These are phyloP conservation scores for Seladonia tumulorum DNA, from an alignment of 2,888 invertebrate species.

Conservation along the genomic window DNA sequence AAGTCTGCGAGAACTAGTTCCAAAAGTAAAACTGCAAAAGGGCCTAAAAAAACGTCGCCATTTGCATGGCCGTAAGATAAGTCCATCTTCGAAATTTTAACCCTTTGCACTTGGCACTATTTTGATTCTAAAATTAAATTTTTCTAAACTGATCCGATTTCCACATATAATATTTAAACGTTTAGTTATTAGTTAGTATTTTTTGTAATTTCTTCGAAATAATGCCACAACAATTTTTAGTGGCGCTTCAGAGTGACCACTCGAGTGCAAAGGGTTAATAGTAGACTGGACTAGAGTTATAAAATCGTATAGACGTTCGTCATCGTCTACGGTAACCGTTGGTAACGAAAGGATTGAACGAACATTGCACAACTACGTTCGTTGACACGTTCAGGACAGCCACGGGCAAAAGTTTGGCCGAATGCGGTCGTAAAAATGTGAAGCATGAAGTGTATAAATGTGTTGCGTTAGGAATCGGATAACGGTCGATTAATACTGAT, in stretches of 20 bases:
- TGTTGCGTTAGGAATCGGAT: background rate
- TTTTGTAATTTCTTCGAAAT: too few relatives aligned
- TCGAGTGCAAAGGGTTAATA: too few relatives aligned
- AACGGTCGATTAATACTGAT: slow-evolving; percentile 2
- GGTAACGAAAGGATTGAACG: background rate
- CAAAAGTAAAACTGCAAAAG: background rate
- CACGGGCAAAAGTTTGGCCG: background rate
- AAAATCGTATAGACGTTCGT: too few relatives aligned
- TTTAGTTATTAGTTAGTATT: too few relatives aligned
- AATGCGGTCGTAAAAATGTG: background rate
- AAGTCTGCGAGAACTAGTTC: background rate
- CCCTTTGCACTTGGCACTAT: too few relatives aligned
- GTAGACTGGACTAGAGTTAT: background rate
- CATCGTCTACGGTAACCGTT: background rate
- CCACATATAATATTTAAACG: too few relatives aligned
- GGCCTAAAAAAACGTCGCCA: background rate
- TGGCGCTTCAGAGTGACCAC: too few relatives aligned
- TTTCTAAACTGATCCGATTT: too few relatives aligned
- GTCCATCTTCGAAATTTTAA: background rate
- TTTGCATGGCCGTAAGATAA: too few relatives aligned
- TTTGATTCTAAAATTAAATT: too few relatives aligned
- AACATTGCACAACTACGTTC: background rate
- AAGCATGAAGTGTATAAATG: background rate
- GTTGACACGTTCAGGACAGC: background rate
- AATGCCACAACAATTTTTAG: too few relatives aligned